Conservation (phyloP, 2,888 invertebrate species). For the Heliconius cydno region DNA sequence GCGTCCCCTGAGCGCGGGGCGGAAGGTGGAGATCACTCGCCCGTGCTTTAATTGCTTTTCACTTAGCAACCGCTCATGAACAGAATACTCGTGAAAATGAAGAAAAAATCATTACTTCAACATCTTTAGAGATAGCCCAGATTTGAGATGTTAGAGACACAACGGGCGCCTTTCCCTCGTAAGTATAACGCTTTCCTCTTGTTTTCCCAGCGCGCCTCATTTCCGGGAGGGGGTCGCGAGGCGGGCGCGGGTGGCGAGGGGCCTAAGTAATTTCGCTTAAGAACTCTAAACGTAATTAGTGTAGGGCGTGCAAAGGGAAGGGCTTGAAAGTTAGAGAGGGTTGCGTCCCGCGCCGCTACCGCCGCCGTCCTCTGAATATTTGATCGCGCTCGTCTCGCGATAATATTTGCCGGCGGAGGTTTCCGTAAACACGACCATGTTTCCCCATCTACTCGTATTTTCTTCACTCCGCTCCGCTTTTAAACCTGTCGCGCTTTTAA, state of each 20-base stretch:
- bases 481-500: constrained; percentile 81
- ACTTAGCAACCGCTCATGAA: constrained; percentile 84
- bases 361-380: constrained; percentile 79
- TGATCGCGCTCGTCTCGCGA: constrained; percentile 82
- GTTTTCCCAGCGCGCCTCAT: constrained; percentile 83
- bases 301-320: constrained; percentile 85
- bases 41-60: constrained; percentile 84
- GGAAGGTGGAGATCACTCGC: constrained; percentile 80
- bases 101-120: constrained; percentile 83
- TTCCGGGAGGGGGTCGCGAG: constrained; percentile 78
- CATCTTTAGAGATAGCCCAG: constrained; percentile 82
- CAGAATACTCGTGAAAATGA: constrained; percentile 79
- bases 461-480: constrained; percentile 68
- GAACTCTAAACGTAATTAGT: constrained; percentile 88
- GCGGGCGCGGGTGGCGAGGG: constrained; percentile 77
- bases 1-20: constrained; percentile 53
- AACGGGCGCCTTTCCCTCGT: constrained; percentile 69
- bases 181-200: constrained; percentile 79
- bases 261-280: constrained; percentile 88
- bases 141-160: constrained; percentile 79
- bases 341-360: constrained; percentile 69
- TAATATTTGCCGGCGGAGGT: constrained; percentile 82
- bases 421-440: constrained; percentile 80
- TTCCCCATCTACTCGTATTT: constrained; percentile 77
- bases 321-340: constrained; percentile 86